phyloP scores from a whole-genome alignment of 2,113 vertebrate genomes.

The Microcebus lehilahytsara region DNA sequence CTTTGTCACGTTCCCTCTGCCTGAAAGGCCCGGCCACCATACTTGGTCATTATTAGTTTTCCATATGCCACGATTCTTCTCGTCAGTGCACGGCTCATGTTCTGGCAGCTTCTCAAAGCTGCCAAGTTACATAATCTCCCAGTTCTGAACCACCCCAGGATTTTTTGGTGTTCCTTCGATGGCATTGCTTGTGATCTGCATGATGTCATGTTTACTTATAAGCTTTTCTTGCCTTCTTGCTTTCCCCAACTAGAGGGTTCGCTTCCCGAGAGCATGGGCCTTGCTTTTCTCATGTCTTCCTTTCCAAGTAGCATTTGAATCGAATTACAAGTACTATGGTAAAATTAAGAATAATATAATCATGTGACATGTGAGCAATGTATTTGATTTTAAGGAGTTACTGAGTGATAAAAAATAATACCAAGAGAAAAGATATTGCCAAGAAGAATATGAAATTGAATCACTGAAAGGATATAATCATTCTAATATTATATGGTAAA shows the following conservation, averaged over 20 bases:
- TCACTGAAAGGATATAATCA: too few species aligned
- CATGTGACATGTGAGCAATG: neutral
- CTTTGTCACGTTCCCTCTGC: neutral
- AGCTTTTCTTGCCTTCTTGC: neutral
- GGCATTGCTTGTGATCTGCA: neutral
- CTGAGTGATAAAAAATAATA: neutral
- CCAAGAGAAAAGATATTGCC: neutral
- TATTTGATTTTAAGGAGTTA: neutral
- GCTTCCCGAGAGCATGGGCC: neutral
- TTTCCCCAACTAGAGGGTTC: neutral
- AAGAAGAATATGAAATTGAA: neutral
- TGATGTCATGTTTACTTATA: neutral
- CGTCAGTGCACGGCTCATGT: too few species aligned
- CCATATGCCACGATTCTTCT: neutral
- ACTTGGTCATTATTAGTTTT: neutral
- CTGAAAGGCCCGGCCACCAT: neutral
- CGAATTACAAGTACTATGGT: neutral
- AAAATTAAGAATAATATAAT: neutral
- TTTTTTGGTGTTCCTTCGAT: too few species aligned
- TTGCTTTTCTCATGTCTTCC: neutral
- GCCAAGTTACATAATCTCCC: neutral
- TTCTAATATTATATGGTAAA: neutral
- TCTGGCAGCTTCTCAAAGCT: neutral
- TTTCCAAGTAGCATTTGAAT: neutral
- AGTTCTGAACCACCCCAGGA: neutral